A percentile compares a stretch with the other conserved stretches of the same genome.
These are phyloP conservation scores for Peromyscus eremicus DNA, from an alignment of 2,797 vertebrate species.

Conservation along the genomic window DNA sequence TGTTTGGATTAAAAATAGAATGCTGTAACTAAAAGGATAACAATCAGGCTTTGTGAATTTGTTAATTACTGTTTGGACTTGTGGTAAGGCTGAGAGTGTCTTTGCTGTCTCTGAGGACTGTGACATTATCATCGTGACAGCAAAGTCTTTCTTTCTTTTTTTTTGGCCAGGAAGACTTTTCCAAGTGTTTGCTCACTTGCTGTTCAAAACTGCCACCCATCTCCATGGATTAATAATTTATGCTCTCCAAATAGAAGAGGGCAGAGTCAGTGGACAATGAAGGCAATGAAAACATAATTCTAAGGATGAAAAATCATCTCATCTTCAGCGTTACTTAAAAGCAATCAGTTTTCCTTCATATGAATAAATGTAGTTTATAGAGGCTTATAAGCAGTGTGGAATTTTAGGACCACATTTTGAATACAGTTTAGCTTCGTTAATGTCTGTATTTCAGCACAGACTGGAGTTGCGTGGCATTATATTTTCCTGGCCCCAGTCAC, in stretches of 20 bases:
- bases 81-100: neutral
- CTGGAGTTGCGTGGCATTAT: neutral
- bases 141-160: conserved; percentile 17
- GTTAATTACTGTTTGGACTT: conserved; percentile 23
- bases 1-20: conserved; percentile 50
- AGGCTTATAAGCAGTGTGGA: neutral
- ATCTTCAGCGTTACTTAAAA: conserved; percentile 3
- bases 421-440: neutral
- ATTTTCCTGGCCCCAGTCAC: neutral
- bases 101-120: conserved; percentile 28
- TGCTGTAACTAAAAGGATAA: neutral
- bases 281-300: conserved; percentile 10
- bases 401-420: neutral
- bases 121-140: conserved; percentile 10
- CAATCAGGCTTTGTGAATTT: neutral
- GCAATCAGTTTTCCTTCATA: neutral
- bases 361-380: neutral
- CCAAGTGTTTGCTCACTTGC: conserved; percentile 51
- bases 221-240: conserved; percentile 39
- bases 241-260: neutral
- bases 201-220: conserved; percentile 35
- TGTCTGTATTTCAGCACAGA: neutral
- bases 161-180: neutral
- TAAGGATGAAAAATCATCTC: conserved; percentile 2
- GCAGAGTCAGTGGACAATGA: neutral